These are phyloP conservation scores for Leptopilina boulardi DNA, from an alignment of 1,140 invertebrate genomes.

Conservation along the genomic window DNA sequence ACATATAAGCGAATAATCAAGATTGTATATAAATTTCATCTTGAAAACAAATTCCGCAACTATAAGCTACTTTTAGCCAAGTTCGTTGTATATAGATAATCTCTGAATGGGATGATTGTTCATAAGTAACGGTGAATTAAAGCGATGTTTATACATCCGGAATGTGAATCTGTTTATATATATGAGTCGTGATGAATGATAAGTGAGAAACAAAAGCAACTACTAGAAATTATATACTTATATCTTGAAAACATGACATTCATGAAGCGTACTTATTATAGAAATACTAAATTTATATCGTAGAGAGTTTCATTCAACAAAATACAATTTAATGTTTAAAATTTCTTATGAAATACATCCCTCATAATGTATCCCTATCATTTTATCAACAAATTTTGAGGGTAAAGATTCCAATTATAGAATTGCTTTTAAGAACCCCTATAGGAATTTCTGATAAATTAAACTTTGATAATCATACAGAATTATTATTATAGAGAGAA, in stretches of 20 bases:
- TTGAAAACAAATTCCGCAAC: neutral
- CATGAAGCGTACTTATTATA: neutral
- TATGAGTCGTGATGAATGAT: neutral
- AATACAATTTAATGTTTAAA: neutral
- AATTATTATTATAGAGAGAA: neutral
- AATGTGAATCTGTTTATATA: conserved; percentile 20
- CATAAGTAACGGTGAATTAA: conserved; percentile 4
- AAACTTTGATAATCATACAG: conserved; percentile 1
- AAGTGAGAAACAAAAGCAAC: conserved; percentile 14
- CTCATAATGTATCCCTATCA: neutral
- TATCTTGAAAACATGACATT: conserved; percentile 21
- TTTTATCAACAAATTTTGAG: neutral
- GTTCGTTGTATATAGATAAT: conserved; percentile 8
- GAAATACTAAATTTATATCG: neutral
- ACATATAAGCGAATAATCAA: neutral
- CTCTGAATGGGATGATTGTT: conserved; percentile 1
- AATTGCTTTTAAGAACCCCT: neutral
- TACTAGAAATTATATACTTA: neutral
- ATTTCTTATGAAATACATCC: neutral
- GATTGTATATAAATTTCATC: neutral
- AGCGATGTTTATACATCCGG: neutral
- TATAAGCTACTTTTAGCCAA: conserved; percentile 5
- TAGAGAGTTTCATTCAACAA: neutral
- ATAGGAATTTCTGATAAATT: conserved; percentile 3
- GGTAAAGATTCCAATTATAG: neutral